phyloP scores from a whole-genome alignment of 2,797 vertebrate genomes.

The Sebastiscus tertius region DNA sequence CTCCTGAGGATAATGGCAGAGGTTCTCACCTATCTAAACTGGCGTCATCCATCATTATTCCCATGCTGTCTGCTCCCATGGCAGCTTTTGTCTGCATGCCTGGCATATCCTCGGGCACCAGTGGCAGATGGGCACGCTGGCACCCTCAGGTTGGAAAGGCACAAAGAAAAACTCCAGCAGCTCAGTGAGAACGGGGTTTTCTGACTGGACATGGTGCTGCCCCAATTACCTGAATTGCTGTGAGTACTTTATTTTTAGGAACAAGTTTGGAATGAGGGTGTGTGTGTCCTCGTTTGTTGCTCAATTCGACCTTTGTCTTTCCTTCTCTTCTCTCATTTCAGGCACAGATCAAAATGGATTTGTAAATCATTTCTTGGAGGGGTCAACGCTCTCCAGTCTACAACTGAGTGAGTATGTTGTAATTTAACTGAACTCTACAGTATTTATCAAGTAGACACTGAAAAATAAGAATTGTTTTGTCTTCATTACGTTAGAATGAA shows the following conservation, averaged over 20 bases:
- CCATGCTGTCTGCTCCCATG: conserved; percentile 42
- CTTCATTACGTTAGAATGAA: too few relatives aligned
- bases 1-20: conserved; percentile 36
- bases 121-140: conserved; percentile 69
- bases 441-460: background rate
- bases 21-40: conserved; percentile 45
- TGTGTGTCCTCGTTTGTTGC: background rate
- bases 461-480: background rate
- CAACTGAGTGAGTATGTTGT: background rate
- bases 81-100: conserved; percentile 68
- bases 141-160: conserved; percentile 25
- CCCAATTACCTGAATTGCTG: conserved; percentile 47
- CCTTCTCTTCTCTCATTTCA: conserved; percentile 2
- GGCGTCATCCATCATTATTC: conserved; percentile 66
- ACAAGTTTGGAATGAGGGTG: conserved; percentile 5
- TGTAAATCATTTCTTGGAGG: background rate
- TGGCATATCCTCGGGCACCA: conserved; percentile 56
- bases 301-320: background rate
- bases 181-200: conserved; percentile 22
- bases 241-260: conserved; percentile 47
- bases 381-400: background rate
- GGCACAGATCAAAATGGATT: background rate
- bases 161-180: conserved; percentile 48
- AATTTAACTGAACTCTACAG: background rate
- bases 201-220: conserved; percentile 38